Evolutionary conservation across 2,888 invertebrate species (phyloP).

Genomic region (Sipha maydis): DNA sequence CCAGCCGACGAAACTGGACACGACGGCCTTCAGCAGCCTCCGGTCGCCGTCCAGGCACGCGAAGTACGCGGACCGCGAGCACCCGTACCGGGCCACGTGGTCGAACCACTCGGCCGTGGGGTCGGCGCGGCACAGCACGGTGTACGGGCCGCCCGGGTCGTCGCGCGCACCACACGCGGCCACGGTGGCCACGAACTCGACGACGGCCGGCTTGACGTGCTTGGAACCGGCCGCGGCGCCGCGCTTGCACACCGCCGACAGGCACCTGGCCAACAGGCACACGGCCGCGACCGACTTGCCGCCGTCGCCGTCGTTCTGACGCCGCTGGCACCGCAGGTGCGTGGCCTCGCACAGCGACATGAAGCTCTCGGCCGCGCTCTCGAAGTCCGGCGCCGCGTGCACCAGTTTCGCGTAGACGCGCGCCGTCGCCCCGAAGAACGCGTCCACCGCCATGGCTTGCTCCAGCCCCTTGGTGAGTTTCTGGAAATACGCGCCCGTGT

Average conservation of each 20-base stretch:
- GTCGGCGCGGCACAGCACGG: constrained; percentile 40
- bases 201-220: constrained; percentile 6
- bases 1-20: constrained; percentile 37
- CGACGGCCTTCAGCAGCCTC: constrained; percentile 21
- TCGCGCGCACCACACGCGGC: not conserved
- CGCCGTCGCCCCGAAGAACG: not conserved
- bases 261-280: not conserved
- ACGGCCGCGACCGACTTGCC: not conserved
- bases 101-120: constrained; percentile 48
- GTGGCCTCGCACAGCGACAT: constrained; percentile 48
- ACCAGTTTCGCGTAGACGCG: constrained; percentile 54
- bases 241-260: not conserved
- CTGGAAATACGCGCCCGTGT: constrained; percentile 19
- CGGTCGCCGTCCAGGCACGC: constrained; percentile 31
- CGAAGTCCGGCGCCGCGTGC: constrained; percentile 42
- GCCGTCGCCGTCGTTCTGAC: not conserved
- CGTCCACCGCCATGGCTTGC: constrained; percentile 12
- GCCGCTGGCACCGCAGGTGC: not conserved
- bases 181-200: constrained; percentile 51
- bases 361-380: constrained; percentile 40
- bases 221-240: not conserved
- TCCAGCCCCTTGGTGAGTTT: constrained; percentile 17
- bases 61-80: constrained; percentile 39
- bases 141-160: constrained; percentile 4
- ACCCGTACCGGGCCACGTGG: not conserved